These are phyloP conservation scores for Podargus strigoides DNA, from an alignment of 2,797 vertebrate genomes.

Conservation along the genomic window DNA sequence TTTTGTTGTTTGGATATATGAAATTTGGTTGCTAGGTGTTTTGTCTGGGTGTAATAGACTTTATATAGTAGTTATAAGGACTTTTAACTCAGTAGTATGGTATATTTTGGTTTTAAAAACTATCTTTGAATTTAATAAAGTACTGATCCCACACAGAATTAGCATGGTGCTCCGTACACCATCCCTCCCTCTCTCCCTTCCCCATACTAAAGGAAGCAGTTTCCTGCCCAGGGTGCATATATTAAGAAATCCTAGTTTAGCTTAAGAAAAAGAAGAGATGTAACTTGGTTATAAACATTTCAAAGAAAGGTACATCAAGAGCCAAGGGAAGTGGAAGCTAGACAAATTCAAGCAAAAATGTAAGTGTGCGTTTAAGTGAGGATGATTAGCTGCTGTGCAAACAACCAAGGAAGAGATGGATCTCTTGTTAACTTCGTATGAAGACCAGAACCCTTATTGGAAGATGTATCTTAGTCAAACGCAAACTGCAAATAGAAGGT, in stretches of 20 bases:
- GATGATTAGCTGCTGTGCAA: neutral
- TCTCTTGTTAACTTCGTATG: neutral
- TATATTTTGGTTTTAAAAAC: neutral
- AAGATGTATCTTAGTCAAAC: neutral
- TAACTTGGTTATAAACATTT: neutral
- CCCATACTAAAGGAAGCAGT: neutral
- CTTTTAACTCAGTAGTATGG: neutral
- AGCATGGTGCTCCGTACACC: neutral
- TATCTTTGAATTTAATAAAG: neutral
- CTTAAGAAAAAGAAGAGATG: neutral
- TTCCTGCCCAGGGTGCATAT: neutral
- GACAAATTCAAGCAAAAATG: neutral
- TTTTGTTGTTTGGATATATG: neutral
- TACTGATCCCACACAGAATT: neutral
- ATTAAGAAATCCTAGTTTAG: neutral
- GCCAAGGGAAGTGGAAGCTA: neutral
- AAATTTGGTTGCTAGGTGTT: neutral
- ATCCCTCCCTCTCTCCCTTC: constrained; percentile 5
- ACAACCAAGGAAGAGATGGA: neutral
- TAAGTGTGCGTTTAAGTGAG: neutral
- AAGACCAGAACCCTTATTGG: neutral
- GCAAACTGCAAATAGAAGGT: neutral
- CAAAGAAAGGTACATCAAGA: neutral
- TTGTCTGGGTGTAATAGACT: neutral
- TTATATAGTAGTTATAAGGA: neutral